These are phyloP conservation scores for Xestia xanthographa DNA, from an alignment of 2,888 invertebrate genomes.

Conservation along the genomic window DNA sequence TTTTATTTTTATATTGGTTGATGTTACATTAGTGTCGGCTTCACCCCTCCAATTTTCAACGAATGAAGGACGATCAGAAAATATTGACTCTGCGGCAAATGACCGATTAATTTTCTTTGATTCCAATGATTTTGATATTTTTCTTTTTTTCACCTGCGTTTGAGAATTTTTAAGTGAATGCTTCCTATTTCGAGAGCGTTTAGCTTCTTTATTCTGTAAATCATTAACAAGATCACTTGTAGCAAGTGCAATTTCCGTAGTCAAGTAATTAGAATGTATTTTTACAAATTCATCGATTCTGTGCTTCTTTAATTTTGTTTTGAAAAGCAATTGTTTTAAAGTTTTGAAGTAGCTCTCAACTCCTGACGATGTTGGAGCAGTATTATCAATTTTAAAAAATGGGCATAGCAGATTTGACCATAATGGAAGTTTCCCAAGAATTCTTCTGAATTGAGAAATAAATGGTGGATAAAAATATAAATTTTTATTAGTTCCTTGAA, in stretches of 20 bases:
- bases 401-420: background rate
- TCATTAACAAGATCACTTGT: slow-evolving; percentile 2
- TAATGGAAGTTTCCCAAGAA: slow-evolving; percentile 1
- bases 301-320: no score
- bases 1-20: background rate
- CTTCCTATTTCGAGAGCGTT: slow-evolving; percentile 2
- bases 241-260: background rate
- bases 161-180: background rate
- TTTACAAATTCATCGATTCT: no score
- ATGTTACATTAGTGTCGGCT: background rate
- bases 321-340: no score
- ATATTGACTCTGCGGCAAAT: no score
- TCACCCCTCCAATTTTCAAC: no score
- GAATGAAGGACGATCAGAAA: no score
- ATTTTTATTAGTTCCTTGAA: background rate
- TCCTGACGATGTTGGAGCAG: no score
- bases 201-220: slow-evolving; percentile 11
- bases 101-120: no score
- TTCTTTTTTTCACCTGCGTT: background rate
- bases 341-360: no score
- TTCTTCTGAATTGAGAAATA: background rate
- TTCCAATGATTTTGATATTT: background rate
- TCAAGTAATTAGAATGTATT: no score
- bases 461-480: background rate
- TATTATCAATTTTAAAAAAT: no score